Percentiles rank a stretch among this genome's conserved stretches.
These are phyloP conservation scores for Drosophila insularis DNA, from an alignment of 1,140 invertebrate species.

Conservation along the genomic window DNA sequence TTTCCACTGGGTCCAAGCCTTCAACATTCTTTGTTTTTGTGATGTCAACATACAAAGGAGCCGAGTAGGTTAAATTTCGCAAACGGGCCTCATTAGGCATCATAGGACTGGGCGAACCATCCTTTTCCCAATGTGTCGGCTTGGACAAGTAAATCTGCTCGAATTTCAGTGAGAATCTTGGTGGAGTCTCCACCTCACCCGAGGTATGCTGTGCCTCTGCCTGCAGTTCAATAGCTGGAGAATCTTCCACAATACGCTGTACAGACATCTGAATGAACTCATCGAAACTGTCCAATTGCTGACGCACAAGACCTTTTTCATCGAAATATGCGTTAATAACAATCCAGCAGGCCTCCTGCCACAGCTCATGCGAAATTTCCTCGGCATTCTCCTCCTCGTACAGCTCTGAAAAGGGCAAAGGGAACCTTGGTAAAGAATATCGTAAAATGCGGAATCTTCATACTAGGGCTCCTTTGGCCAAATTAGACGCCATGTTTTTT, in stretches of 20 bases:
- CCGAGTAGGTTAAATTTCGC: conserved; percentile 95
- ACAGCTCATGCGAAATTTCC: conserved; percentile 96
- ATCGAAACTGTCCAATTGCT: conserved; percentile 99
- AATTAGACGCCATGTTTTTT: conserved; percentile 60
- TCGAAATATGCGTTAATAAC: conserved; percentile 99
- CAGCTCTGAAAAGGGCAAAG: conserved; percentile 46
- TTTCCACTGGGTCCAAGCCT: conserved; percentile 95
- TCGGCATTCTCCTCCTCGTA: conserved; percentile 84
- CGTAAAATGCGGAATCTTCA: not conserved
- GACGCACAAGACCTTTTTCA: conserved; percentile 99
- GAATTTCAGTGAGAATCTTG: conserved; percentile 96
- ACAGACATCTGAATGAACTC: conserved; percentile 99
- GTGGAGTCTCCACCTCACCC: conserved; percentile 95
- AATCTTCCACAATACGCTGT: conserved; percentile 99
- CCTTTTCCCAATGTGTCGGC: conserved; percentile 99
- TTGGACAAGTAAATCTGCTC: conserved; percentile 99
- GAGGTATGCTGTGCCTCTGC: conserved; percentile 97
- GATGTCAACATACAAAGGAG: conserved; percentile 99
- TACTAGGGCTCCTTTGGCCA: conserved; percentile 40
- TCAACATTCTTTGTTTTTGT: conserved; percentile 97
- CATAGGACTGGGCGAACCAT: conserved; percentile 98
- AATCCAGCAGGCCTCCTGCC: conserved; percentile 99
- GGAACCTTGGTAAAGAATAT: not conserved
- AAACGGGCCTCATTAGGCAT: conserved; percentile 99
- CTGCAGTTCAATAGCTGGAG: conserved; percentile 97